Base-by-base conservation (phyloP, 2,888 invertebrate species). In the Eulithis prunata region DNA sequence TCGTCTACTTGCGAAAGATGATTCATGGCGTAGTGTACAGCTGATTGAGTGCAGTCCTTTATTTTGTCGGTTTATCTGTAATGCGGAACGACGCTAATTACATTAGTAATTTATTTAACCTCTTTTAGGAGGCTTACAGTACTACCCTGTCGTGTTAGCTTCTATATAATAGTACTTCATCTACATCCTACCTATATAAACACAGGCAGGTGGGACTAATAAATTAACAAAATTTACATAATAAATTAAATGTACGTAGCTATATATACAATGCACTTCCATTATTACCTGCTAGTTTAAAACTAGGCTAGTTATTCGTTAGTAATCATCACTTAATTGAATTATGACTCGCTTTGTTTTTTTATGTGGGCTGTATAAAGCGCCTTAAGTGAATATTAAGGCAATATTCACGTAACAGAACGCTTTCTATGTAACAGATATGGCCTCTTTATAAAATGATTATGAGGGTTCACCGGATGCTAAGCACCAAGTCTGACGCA, bases 31-130 rank as follows among this genome's bases (percentile, higher is more conserved):
- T 55, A 66, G 63, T 56, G 52, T 68, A 56, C 72, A 73, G 72
- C 71, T 73, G 73, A 73, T 71, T 65, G 69, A 14, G 59, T 54
- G 63, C 58, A 69, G 61, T 55, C 21, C 60, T 66, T 45, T 61
- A 70, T 70, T 73, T 62, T 21, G 73, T 66, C 73, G 70, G 64
- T 55, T 73, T 58, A 68, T 57, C 12, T 65, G 46, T 62, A 55
- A 68, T 68, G 65, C 68, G 71, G 66, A 71, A 59, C 57, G 38
- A 49, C 36, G 63, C 49, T 72, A 70, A 72, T 72, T 71, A 67
- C 56, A 69, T 71, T 71, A 72, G 45, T 59, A 63, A 59, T 53
- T 59, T 46, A 51, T 58, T 66, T 64, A 64, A 64, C 62, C 63
- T 63, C 60, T 61, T 64, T 61, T 54, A 54, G 60, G 51, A 57